Evolutionary conservation across 1,140 invertebrate genomes (phyloP).

Genomic region (Caenorhabditis inopinata): DNA sequence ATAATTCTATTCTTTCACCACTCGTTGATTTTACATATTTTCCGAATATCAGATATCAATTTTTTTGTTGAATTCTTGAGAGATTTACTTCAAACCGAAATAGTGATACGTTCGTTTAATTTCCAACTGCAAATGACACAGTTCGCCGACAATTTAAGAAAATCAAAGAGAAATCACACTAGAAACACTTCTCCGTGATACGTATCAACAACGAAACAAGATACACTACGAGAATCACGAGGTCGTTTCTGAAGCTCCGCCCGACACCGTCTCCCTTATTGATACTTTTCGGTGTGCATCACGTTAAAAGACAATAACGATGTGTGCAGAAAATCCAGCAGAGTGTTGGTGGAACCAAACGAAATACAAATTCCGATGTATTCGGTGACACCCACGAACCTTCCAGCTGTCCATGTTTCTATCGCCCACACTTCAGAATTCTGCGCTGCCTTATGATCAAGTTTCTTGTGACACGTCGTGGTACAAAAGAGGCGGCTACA

Average conservation of each 20-base stretch:
- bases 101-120: neutral
- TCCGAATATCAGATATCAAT: too few species aligned
- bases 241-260: too few species aligned
- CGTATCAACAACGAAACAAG: neutral
- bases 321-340: too few species aligned
- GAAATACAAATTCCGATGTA: neutral
- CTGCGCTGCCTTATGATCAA: neutral
- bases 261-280: neutral
- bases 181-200: neutral
- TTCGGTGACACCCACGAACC: too few species aligned
- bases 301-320: neutral
- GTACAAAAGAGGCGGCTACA: neutral
- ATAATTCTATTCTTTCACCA: neutral
- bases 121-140: neutral
- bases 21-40: neutral
- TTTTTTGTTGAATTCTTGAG: too few species aligned
- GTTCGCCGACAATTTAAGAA: neutral
- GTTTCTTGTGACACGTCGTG: neutral
- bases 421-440: too few species aligned
- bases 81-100: too few species aligned
- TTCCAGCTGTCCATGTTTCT: neutral
- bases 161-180: neutral
- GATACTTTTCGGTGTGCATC: neutral
- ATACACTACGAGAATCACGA: neutral
- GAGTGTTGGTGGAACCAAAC: neutral